Evolutionary conservation across 2,888 invertebrate species (phyloP), one percentile per base, ranked within the genome.

Genomic region (Neuroscelio doddi): DNA sequence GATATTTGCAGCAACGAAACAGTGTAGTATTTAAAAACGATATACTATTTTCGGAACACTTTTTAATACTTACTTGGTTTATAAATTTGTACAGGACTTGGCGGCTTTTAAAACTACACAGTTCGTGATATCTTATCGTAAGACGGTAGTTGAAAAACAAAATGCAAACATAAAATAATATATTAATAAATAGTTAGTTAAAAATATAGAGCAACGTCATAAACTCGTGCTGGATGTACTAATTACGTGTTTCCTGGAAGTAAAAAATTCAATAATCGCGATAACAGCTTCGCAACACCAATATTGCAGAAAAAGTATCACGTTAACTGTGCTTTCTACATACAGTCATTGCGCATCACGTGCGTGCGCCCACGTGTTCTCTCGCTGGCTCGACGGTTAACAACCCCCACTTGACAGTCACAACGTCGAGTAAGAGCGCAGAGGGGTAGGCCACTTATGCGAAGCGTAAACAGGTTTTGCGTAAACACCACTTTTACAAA

Each of bases 401-500:
- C 66, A 67, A 53, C 61, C 66, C 63, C 56, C 63, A 65, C 61
- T 64, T 68, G 62, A 68, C 57, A 56, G 59, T 51, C 51, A 41
- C 56, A 16, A 44, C 52, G 56, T 63, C 50, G 59, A 64, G 63
- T 53, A n/a, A n/a, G 59, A 67, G 50, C 53, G 53, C 39, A 50
- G 46, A 67, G 68, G 69, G 69, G 68, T 69, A 64, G 66, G 61
- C 69, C 70, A 71, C 70, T 70, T 72, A 64, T 58, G 64, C 49
- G 53, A 59, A 65, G 59, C 69, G 70, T 68, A 71, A 72, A 72
- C 71, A 71, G 61, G 63, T 59, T 57, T 59, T 71, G 51, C 62
- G 71, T 71, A 68, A 71, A 72, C 71, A 68, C 68, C 62, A 68
- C 70, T 69, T 70, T 70, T 66, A 62, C 59, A 58, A 61, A 55